Evolutionary conservation across 1,140 invertebrate species (phyloP).

Genomic region (Proctacanthus coquilletti): DNA sequence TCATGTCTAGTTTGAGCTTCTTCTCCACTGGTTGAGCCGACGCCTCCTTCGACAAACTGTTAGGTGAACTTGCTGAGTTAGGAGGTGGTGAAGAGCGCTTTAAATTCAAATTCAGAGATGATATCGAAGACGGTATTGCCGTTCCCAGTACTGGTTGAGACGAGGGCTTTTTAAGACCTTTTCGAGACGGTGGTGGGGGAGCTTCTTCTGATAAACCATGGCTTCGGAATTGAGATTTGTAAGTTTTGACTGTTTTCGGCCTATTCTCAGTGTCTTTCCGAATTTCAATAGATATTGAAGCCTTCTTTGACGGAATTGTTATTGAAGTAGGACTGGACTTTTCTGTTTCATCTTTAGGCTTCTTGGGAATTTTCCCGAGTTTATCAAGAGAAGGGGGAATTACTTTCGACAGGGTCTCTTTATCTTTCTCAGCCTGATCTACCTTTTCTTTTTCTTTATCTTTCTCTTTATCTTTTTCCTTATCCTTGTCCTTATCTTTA

Average conservation of each 20-base stretch:
- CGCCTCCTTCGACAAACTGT: conserved; percentile 36
- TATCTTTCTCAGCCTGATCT: conserved; percentile 45
- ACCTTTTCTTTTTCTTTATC: conserved; percentile 31
- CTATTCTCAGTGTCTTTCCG: conserved; percentile 49
- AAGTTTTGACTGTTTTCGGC: conserved; percentile 76
- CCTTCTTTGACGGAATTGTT: conserved; percentile 43
- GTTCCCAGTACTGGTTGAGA: conserved; percentile 27
- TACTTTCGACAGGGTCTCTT: conserved; percentile 46
- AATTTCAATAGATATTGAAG: conserved; percentile 64
- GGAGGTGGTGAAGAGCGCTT: conserved; percentile 49
- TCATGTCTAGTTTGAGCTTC: conserved; percentile 46
- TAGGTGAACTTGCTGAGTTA: conserved; percentile 19
- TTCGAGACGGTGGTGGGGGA: conserved; percentile 55
- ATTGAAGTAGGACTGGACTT: conserved; percentile 24
- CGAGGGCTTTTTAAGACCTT: conserved; percentile 40
- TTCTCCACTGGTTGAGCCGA: conserved; percentile 56
- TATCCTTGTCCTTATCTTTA: conserved; percentile 32
- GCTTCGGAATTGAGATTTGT: conserved; percentile 72
- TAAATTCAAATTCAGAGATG: conserved; percentile 8
- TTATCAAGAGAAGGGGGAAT: conserved; percentile 48
- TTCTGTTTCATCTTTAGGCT: conserved; percentile 28
- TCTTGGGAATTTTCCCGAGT: conserved; percentile 61
- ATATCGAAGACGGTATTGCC: conserved; percentile 4
- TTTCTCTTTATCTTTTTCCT: conserved; percentile 18
- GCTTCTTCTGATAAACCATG: conserved; percentile 70